Percentiles rank a stretch among this genome's conserved stretches.
These are phyloP conservation scores for Saccostrea echinata DNA, from an alignment of 1,140 invertebrate species.

Conservation along the genomic window DNA sequence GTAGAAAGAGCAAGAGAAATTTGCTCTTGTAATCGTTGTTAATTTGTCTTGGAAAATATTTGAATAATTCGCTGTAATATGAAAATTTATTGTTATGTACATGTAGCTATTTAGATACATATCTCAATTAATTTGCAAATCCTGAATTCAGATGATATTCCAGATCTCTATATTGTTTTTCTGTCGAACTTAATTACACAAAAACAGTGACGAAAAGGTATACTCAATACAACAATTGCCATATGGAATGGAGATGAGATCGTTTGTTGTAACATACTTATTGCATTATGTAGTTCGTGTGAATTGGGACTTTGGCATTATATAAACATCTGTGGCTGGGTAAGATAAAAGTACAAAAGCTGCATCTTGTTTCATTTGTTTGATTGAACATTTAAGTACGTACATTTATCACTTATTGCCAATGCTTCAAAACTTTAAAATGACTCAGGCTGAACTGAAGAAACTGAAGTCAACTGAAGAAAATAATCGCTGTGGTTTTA, in stretches of 20 bases:
- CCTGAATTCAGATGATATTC: too few relatives aligned
- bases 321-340: not conserved
- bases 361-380: too few relatives aligned
- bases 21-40: constrained; percentile 26
- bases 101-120: not conserved
- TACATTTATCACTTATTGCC: too few relatives aligned
- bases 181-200: not conserved
- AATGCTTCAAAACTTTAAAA: too few relatives aligned
- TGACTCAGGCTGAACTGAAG: too few relatives aligned
- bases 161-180: not conserved
- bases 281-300: not conserved
- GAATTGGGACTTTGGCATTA: not conserved
- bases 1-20: constrained; percentile 41
- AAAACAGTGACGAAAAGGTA: not conserved
- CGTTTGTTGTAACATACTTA: not conserved
- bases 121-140: not conserved
- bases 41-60: not conserved
- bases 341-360: too few relatives aligned
- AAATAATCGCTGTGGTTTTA: too few relatives aligned
- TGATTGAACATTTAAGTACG: too few relatives aligned
- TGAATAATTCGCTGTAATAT: not conserved
- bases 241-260: not conserved
- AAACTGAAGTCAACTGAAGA: too few relatives aligned
- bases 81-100: not conserved
- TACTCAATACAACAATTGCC: not conserved